A percentile compares a stretch with the other conserved stretches of the same genome.
Conservation (phyloP, 2,797 vertebrate species). For the Sebastes alutus region DNA sequence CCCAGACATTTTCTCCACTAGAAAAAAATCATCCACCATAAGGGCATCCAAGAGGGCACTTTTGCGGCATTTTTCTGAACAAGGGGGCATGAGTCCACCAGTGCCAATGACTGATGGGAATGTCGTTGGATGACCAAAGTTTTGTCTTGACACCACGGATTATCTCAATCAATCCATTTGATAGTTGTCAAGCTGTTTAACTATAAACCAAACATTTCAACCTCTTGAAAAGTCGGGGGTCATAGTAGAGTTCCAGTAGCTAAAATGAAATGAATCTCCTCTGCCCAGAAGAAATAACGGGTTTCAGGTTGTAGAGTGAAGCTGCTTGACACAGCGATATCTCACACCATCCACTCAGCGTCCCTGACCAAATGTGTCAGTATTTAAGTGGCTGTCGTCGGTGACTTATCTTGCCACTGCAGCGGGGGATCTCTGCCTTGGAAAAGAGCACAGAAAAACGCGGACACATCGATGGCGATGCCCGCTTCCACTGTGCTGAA, state of each 20-base stretch:
- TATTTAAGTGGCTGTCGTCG: background rate
- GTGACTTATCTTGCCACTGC: background rate
- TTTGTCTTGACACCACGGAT: background rate
- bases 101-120: background rate
- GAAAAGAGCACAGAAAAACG: background rate
- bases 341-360: background rate
- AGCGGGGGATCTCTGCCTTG: background rate
- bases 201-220: background rate
- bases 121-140: background rate
- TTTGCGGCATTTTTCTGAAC: too few relatives aligned
- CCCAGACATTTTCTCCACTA: too few relatives aligned
- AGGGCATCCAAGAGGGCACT: too few relatives aligned
- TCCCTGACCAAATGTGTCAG: background rate
- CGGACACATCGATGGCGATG: background rate
- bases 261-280: background rate
- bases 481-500: slow-evolving; percentile 4
- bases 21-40: too few relatives aligned
- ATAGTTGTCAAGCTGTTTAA: background rate
- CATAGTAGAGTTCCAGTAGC: background rate
- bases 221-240: background rate
- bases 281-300: background rate
- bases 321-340: background rate
- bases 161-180: background rate
- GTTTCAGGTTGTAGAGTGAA: background rate
- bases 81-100: too few relatives aligned